Evolutionary conservation across 2,888 invertebrate species (phyloP).

Genomic region (Coenonympha glycerion): DNA sequence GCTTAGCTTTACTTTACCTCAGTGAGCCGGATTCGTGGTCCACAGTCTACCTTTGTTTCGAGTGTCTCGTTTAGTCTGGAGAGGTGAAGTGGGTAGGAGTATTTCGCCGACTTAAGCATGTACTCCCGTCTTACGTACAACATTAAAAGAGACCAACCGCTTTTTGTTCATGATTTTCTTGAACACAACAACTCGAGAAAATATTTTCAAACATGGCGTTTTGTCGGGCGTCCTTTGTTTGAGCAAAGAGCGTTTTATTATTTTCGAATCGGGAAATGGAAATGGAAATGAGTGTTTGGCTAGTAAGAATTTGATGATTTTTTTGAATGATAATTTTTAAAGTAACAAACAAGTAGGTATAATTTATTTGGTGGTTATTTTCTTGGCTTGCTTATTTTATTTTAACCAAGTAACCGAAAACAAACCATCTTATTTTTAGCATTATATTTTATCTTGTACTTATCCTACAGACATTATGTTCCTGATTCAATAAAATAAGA

Average conservation of each 20-base stretch:
- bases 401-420: too few relatives aligned
- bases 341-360: too few relatives aligned
- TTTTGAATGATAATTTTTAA: too few relatives aligned
- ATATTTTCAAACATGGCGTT: not conserved
- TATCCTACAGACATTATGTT: too few relatives aligned
- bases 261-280: not conserved
- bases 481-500: too few relatives aligned
- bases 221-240: not conserved
- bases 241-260: not conserved
- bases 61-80: slow-evolving; percentile 5
- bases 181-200: not conserved
- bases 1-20: not conserved
- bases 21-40: slow-evolving; percentile 17
- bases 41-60: slow-evolving; percentile 10
- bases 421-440: too few relatives aligned
- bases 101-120: slow-evolving; percentile 8
- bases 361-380: too few relatives aligned
- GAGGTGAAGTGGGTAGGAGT: not conserved
- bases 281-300: not conserved
- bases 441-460: too few relatives aligned
- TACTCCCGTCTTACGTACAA: not conserved
- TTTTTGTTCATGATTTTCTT: slow-evolving; percentile 2
- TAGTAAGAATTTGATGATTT: too few relatives aligned
- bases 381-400: too few relatives aligned
- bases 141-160: slow-evolving; percentile 7